A percentile compares a stretch with the other conserved stretches of the same genome.
Conservation (phyloP, 2,888 invertebrate species). For the Cantharis lateralis region DNA sequence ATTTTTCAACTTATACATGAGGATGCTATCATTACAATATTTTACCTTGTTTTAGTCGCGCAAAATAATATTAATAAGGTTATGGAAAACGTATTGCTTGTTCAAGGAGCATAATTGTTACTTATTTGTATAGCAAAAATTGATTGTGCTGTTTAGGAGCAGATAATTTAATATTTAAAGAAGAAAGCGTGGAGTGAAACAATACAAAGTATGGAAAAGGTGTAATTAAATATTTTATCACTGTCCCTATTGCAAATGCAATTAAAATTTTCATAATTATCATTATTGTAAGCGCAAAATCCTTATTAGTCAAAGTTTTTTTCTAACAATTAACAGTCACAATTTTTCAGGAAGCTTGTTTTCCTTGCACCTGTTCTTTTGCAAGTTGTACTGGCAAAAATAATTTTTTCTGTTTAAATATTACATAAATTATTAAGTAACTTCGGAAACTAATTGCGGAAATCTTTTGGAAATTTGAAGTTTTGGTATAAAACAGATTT, state of each 20-base stretch:
- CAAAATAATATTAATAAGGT: neutral
- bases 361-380: too few species aligned
- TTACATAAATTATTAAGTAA: too few species aligned
- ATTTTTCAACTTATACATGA: neutral
- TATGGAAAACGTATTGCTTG: neutral
- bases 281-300: neutral
- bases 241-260: neutral
- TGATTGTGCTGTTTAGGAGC: neutral
- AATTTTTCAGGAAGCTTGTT: too few species aligned
- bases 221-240: neutral
- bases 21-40: neutral
- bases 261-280: neutral
- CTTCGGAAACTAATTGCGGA: neutral
- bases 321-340: too few species aligned
- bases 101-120: neutral
- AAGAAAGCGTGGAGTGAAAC: neutral
- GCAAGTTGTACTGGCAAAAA: too few species aligned
- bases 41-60: neutral
- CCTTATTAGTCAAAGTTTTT: too few species aligned
- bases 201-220: neutral
- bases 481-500: neutral
- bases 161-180: neutral
- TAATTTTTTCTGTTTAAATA: too few species aligned
- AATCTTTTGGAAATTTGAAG: neutral
- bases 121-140: neutral